phyloP scores from a whole-genome alignment of 2,113 vertebrate genomes.

The Pelobates fuscus region DNA sequence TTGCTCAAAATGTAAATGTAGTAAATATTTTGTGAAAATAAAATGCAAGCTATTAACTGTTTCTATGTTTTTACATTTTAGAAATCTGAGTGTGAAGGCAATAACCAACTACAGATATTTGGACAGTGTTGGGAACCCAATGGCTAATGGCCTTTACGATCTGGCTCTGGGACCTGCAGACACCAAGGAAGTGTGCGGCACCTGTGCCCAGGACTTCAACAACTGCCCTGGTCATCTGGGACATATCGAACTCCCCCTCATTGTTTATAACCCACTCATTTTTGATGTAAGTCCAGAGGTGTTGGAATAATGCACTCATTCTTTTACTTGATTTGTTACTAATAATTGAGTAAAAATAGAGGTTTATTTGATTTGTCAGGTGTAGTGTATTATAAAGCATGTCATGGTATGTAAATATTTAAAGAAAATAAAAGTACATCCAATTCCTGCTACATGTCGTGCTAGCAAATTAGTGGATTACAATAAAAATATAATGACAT shows the following conservation, averaged over 20 bases:
- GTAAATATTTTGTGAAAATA: no score
- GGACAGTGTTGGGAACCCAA: slow-evolving; percentile 83
- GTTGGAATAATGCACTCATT: background rate
- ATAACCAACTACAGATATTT: slow-evolving; percentile 83
- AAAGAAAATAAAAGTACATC: no score
- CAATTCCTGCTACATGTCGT: no score
- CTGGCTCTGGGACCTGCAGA: slow-evolving; percentile 87
- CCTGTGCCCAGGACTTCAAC: slow-evolving; percentile 88
- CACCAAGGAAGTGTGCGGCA: slow-evolving; percentile 86
- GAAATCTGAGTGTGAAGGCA: slow-evolving; percentile 88
- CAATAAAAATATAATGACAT: no score
- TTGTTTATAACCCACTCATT: slow-evolving; percentile 91
- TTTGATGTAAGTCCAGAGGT: slow-evolving; percentile 81
- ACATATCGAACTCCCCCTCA: slow-evolving; percentile 85
- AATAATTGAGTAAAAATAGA: no score
- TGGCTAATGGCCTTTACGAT: slow-evolving; percentile 85
- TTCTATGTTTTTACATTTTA: slow-evolving; percentile 57
- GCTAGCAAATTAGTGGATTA: no score
- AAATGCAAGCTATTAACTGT: no score
- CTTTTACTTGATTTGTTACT: background rate
- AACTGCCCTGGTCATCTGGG: slow-evolving; percentile 91
- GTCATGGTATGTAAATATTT: no score
- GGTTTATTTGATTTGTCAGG: no score
- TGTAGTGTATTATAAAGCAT: no score
- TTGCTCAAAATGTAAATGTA: no score